Percentiles rank a stretch among this genome's conserved stretches.
Evolutionary conservation across 2,113 vertebrate species (phyloP).

Genomic region (Hystrix brachyura): DNA sequence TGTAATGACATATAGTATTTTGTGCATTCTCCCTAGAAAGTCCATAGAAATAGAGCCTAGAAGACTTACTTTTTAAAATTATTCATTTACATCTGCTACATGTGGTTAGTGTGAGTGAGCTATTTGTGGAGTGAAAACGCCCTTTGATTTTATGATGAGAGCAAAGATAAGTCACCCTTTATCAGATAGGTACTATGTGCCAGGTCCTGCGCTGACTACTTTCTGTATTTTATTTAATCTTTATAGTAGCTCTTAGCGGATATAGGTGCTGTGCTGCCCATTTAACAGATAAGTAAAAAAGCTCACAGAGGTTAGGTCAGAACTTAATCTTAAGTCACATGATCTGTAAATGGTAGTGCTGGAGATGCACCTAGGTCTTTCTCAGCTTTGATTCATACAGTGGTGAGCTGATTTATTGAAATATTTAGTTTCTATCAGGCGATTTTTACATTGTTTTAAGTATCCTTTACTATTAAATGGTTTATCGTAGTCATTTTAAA

Average conservation of each 20-base stretch:
- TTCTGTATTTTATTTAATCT: not conserved
- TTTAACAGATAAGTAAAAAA: not conserved
- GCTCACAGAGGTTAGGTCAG: not conserved
- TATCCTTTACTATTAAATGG: slow-evolving; percentile 8
- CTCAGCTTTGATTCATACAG: not conserved
- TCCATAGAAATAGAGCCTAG: not conserved
- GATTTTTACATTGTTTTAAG: not conserved
- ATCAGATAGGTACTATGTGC: not conserved
- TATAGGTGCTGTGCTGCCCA: not conserved
- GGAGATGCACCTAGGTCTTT: not conserved
- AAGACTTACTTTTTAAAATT: not conserved
- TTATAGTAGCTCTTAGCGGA: not conserved
- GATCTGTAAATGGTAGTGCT: not conserved
- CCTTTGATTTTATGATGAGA: not conserved
- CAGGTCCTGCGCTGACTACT: not conserved
- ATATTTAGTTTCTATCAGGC: slow-evolving; percentile 15
- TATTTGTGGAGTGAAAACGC: not conserved
- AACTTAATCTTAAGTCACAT: not conserved
- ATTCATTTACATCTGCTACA: not conserved
- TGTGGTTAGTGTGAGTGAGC: not conserved
- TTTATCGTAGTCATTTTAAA: slow-evolving; percentile 7
- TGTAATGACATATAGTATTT: not conserved
- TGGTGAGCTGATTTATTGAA: not conserved
- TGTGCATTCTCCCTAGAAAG: not conserved
- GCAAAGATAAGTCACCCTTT: not conserved